phyloP scores from a whole-genome alignment of 2,797 vertebrate species.

The Mus minutoides region DNA sequence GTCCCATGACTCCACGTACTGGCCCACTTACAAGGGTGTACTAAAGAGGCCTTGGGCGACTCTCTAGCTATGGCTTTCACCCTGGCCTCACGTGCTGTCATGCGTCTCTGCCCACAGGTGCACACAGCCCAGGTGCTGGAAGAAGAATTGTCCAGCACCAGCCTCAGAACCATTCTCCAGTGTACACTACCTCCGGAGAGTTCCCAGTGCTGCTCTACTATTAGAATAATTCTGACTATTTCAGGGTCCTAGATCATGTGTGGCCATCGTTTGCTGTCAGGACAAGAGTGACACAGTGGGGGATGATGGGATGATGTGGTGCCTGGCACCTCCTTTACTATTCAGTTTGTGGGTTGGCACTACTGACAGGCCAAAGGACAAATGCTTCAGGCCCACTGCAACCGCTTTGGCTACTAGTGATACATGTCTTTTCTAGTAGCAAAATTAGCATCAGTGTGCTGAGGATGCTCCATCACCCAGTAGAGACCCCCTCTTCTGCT shows the following conservation, averaged over 20 bases:
- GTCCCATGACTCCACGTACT: not conserved
- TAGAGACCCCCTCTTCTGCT: not conserved
- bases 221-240: not conserved
- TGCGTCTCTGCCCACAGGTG: not conserved
- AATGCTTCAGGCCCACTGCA: not conserved
- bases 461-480: not conserved
- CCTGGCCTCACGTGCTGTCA: not conserved
- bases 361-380: not conserved
- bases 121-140: not conserved
- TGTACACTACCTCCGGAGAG: not conserved
- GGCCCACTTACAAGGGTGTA: not conserved
- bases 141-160: not conserved
- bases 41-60: no score
- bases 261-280: not conserved
- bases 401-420: not conserved
- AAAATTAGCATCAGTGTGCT: not conserved
- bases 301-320: no score
- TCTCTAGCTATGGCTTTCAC: not conserved
- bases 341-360: not conserved
- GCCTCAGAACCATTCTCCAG: not conserved
- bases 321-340: not conserved
- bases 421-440: not conserved
- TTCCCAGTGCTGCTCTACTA: not conserved
- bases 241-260: not conserved
- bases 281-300: not conserved